phyloP scores from a whole-genome alignment of 2,797 vertebrate genomes.

The Liasis olivaceus region DNA sequence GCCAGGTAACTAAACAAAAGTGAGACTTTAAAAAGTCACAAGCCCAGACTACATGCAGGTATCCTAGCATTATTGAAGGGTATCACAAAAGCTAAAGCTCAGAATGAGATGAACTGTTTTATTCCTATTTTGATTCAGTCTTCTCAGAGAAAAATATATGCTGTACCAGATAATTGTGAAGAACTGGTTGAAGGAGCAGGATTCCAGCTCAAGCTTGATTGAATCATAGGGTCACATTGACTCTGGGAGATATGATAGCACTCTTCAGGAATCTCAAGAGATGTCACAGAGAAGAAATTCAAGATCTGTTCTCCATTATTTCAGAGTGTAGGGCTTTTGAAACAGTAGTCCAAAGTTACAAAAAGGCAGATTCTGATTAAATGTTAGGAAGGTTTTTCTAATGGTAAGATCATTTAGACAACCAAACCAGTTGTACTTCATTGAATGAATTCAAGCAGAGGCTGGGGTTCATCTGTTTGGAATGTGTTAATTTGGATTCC shows the following conservation, averaged over 20 bases:
- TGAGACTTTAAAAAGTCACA: too few relatives aligned
- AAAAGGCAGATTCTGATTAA: background rate
- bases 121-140: too few relatives aligned
- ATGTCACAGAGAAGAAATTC: background rate
- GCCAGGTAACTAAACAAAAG: too few relatives aligned
- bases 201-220: background rate
- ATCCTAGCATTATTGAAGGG: too few relatives aligned
- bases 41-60: too few relatives aligned
- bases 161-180: background rate
- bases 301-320: background rate
- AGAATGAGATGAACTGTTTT: too few relatives aligned
- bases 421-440: background rate
- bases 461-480: background rate
- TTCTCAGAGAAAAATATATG: background rate
- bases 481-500: background rate
- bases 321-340: background rate
- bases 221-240: background rate
- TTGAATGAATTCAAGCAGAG: background rate
- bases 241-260: background rate
- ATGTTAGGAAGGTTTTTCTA: background rate
- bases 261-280: background rate
- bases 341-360: background rate
- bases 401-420: background rate
- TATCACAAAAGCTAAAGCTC: too few relatives aligned
- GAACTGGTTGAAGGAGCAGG: background rate